Evolutionary conservation across 2,797 vertebrate genomes (phyloP).

Genomic region (Ataeniobius toweri): DNA sequence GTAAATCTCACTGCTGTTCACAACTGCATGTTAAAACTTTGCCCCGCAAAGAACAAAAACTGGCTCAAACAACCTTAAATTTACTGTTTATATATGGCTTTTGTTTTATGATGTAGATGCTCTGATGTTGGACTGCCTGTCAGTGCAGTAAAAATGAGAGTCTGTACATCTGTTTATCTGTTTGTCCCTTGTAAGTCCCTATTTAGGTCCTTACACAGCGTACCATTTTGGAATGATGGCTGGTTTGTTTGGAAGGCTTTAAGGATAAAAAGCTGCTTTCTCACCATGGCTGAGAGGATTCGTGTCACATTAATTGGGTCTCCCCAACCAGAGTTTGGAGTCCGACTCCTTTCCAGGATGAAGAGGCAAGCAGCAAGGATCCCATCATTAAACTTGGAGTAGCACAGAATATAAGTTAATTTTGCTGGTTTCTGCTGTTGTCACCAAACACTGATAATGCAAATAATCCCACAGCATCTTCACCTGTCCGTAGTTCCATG

Average conservation of each 20-base stretch:
- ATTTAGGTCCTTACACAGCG: background rate
- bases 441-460: no score
- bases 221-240: background rate
- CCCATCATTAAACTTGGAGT: slow-evolving; percentile 81
- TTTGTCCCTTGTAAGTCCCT: background rate
- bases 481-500: slow-evolving; percentile 92
- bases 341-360: slow-evolving; percentile 82
- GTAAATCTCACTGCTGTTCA: background rate
- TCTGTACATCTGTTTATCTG: background rate
- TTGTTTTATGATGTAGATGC: background rate
- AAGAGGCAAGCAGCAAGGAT: slow-evolving; percentile 84
- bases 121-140: background rate
- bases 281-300: slow-evolving; percentile 89
- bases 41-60: slow-evolving; percentile 1
- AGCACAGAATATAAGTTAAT: background rate
- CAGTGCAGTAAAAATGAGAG: background rate
- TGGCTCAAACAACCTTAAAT: background rate
- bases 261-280: slow-evolving; percentile 18
- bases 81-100: background rate
- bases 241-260: background rate
- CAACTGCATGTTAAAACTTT: background rate
- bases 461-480: background rate
- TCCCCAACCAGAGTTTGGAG: slow-evolving; percentile 80
- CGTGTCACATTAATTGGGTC: slow-evolving; percentile 85
- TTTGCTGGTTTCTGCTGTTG: background rate